phyloP scores from a whole-genome alignment of 1,140 invertebrate species.

The Cylas formicarius region DNA sequence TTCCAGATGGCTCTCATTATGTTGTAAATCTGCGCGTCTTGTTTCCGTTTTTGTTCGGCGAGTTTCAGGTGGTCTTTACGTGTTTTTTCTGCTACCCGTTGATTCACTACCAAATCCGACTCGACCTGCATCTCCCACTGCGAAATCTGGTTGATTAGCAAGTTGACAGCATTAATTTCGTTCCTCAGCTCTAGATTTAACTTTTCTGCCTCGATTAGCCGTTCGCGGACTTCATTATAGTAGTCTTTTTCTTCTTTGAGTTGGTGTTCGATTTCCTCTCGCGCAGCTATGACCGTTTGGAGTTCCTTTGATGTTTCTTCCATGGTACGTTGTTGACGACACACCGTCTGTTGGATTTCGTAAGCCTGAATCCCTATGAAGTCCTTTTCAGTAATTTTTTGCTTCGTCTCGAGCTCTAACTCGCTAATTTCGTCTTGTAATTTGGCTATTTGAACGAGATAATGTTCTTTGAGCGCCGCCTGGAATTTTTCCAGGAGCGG shows the following conservation, averaged over 20 bases:
- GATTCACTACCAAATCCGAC: constrained; percentile 47
- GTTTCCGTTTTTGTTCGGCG: constrained; percentile 46
- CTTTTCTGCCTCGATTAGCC: constrained; percentile 26
- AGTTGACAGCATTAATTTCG: constrained; percentile 47
- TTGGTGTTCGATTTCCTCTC: constrained; percentile 30
- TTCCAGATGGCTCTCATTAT: constrained; percentile 50
- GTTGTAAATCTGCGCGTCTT: constrained; percentile 50
- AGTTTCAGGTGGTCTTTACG: constrained; percentile 44
- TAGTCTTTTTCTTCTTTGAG: constrained; percentile 25
- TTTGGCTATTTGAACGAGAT: constrained; percentile 47
- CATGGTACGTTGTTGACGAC: constrained; percentile 30
- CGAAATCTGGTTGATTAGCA: constrained; percentile 45
- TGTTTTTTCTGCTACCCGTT: constrained; percentile 50
- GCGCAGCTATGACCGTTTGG: constrained; percentile 27
- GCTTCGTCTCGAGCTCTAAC: constrained; percentile 34
- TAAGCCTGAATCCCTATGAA: constrained; percentile 33
- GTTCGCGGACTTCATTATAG: constrained; percentile 24
- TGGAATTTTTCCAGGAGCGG: constrained; percentile 59
- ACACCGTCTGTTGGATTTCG: constrained; percentile 34
- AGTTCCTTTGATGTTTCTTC: constrained; percentile 28
- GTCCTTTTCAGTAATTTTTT: constrained; percentile 28
- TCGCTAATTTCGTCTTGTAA: constrained; percentile 52
- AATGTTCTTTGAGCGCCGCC: constrained; percentile 50
- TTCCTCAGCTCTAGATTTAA: constrained; percentile 45
- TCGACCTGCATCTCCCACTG: constrained; percentile 49